Evolutionary conservation across 2,113 vertebrate genomes (phyloP), one percentile per base, ranked within the genome.

Genomic region (Catharus fuscescens): DNA sequence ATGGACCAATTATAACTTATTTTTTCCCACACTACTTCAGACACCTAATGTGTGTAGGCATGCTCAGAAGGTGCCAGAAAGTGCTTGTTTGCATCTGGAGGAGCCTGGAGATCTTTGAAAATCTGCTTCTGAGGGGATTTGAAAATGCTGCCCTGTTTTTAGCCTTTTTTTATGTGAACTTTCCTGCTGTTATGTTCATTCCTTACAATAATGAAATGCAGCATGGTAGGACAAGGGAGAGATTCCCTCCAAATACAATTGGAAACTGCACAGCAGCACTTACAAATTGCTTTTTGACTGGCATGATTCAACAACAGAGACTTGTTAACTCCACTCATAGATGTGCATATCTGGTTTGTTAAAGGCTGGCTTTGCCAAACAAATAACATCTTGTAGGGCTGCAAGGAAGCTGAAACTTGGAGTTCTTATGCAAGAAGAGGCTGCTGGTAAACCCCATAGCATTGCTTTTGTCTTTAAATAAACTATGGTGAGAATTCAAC

Each of bases 381-480:
- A 86, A 86, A 73, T 70, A 72, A 16, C 29, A 13, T 47, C 66
- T 71, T 42, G 31, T 50, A 66, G 34, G 34, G 25, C 23, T 52
- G 15, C 42, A 92, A 40, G 13, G 71, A 48, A 72, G 47, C 20
- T 64, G 45, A 76, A 76, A 13, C 61, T 50, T 81, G 28, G 69
- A 40, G 25, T 74, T 21, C 48, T 88, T 65, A 23, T 10, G 17
- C 48, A 79, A 70, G 40, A 56, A 86, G n/a, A 85, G n/a, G 52
- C 40, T 92, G 25, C 44, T 60, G 54, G 44, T 74, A 88, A 67
- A 85, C 62, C 85, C 62, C 53, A 32, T 74, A 80, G 52, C 45
- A 64, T 28, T 72, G 60, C 19, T 92, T 91, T 96, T 92, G 73
- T 92, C 62, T 73, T 96, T 81, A 93, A 94, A 94, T 81, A 92